Percentiles rank a stretch among this genome's conserved stretches.
Conservation (phyloP, 2,797 vertebrate species). For the Chelon labrosus region DNA sequence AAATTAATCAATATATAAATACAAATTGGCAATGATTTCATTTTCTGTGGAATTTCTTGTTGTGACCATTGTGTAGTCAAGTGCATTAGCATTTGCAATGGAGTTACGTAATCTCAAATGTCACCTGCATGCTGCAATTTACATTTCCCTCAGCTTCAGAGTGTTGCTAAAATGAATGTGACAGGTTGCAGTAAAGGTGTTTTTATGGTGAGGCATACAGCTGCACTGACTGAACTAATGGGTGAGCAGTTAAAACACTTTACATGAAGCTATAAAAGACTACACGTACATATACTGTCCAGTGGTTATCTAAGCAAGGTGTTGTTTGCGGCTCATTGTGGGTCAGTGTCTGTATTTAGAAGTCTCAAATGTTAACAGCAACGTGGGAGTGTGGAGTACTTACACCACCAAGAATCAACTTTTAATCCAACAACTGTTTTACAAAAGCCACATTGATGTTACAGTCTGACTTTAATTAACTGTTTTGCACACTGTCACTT, state of each 20-base stretch:
- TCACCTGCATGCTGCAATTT: background rate
- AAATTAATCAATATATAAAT: constrained; percentile 3
- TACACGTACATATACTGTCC: no score
- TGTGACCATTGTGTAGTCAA: background rate
- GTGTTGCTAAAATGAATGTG: constrained; percentile 16
- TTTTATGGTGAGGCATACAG: constrained; percentile 26
- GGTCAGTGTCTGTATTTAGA: background rate
- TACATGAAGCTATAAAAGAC: background rate
- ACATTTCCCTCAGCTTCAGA: background rate
- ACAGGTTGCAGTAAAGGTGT: background rate
- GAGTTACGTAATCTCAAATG: background rate
- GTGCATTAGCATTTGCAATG: background rate
- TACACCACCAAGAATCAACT: background rate
- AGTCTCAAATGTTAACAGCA: no score
- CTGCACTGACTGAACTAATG: background rate
- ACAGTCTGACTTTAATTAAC: no score
- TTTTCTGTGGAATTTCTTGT: background rate
- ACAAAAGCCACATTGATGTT: no score
- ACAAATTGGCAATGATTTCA: constrained; percentile 4
- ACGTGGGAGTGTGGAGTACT: no score
- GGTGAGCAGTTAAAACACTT: constrained; percentile 9
- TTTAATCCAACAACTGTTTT: no score
- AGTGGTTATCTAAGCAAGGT: background rate
- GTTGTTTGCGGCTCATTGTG: constrained; percentile 6
- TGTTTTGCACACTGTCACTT: no score